Conservation (phyloP, 2,888 invertebrate species). For the Coelinius sp. region DNA sequence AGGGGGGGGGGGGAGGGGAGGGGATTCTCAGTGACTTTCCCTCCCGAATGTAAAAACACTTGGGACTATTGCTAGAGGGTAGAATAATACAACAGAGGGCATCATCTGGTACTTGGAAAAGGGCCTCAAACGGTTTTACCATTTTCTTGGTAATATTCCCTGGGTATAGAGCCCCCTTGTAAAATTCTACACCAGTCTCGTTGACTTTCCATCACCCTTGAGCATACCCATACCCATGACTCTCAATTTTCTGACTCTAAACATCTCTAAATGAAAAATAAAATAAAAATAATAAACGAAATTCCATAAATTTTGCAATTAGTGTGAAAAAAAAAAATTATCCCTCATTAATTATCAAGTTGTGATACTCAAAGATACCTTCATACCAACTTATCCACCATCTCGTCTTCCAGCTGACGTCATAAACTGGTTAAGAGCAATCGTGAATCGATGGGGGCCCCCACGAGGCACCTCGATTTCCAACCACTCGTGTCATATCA, state of each 20-base stretch:
- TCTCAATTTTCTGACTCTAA: background rate
- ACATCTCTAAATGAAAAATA: background rate
- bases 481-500: conserved; percentile 47
- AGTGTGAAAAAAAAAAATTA: no score
- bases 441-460: background rate
- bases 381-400: background rate
- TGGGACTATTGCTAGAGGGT: background rate
- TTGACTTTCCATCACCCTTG: conserved; percentile 48
- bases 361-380: background rate
- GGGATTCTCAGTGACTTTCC: conserved; percentile 3
- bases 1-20: no score
- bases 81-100: conserved; percentile 3
- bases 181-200: conserved; percentile 44
- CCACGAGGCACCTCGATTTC: background rate
- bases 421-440: conserved; percentile 10
- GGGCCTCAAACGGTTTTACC: conserved; percentile 15
- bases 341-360: background rate
- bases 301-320: background rate
- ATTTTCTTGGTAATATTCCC: background rate
- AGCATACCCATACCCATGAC: conserved; percentile 29
- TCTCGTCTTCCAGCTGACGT: background rate
- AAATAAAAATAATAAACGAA: background rate
- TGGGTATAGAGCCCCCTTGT: background rate
- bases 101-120: conserved; percentile 1
- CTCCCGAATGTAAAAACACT: background rate